These are phyloP conservation scores for Erpornis zantholeuca DNA, from an alignment of 2,113 vertebrate species.

Conservation along the genomic window DNA sequence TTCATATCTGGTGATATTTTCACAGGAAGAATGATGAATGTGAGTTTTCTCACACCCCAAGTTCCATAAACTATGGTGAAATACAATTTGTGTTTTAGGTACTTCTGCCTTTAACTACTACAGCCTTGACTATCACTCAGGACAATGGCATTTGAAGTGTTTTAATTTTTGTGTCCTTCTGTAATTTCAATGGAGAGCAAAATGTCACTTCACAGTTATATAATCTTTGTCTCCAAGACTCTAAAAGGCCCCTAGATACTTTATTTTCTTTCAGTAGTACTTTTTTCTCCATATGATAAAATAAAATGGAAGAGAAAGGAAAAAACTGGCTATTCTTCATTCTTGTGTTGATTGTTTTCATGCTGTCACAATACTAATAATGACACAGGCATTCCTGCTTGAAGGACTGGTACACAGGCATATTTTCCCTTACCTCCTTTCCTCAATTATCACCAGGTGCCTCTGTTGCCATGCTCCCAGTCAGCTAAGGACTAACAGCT, in stretches of 20 bases:
- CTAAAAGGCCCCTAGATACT: not conserved
- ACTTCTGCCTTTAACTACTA: not conserved
- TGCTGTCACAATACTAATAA: not conserved
- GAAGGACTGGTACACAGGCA: not conserved
- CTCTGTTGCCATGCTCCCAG: not conserved
- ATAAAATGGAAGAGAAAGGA: rapidly evolving
- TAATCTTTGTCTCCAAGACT: not conserved
- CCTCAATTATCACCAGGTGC: not conserved
- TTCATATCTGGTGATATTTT: not conserved
- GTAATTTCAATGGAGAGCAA: not conserved
- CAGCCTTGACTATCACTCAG: not conserved
- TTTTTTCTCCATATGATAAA: not conserved
- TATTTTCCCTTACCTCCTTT: not conserved
- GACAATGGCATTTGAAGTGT: not conserved
- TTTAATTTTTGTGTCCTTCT: not conserved
- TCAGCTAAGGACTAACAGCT: not conserved
- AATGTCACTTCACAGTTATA: not conserved
- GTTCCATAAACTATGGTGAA: not conserved
- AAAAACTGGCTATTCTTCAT: not conserved
- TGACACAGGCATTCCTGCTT: not conserved
- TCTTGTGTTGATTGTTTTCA: not conserved
- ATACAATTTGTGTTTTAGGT: not conserved
- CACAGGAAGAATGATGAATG: not conserved
- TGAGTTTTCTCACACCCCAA: not conserved
- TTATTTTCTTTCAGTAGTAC: not conserved